Evolutionary conservation across 2,888 invertebrate species (phyloP).

Genomic region (Pristionchus mayeri): DNA sequence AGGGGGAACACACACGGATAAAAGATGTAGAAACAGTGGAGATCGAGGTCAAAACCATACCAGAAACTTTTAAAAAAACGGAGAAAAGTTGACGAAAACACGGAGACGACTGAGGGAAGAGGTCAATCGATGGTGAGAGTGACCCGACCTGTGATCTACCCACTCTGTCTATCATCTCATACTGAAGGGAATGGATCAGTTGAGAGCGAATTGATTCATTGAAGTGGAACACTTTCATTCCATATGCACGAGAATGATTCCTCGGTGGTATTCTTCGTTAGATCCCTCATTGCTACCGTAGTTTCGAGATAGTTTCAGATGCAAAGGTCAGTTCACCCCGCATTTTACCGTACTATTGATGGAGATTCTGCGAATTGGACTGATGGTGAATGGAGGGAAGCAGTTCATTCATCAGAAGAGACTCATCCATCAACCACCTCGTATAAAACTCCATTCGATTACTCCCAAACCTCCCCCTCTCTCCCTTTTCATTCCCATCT

Average conservation of each 20-base stretch:
- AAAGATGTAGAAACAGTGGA: background rate
- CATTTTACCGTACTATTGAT: slow-evolving; percentile 22
- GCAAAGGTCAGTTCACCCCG: slow-evolving; percentile 32
- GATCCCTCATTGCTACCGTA: background rate
- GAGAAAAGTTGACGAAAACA: background rate
- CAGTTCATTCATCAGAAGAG: background rate
- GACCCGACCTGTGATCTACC: background rate
- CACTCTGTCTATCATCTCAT: background rate
- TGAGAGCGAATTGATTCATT: too few species aligned
- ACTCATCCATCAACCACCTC: slow-evolving; percentile 28
- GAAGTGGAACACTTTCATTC: too few species aligned
- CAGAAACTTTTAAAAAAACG: background rate
- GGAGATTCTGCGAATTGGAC: slow-evolving; percentile 21
- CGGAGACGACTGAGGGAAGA: slow-evolving; percentile 13
- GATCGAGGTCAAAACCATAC: slow-evolving; percentile 13
- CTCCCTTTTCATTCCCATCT: slow-evolving; percentile 27
- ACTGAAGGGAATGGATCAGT: too few species aligned
- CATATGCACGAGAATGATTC: too few species aligned
- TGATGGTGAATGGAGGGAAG: background rate
- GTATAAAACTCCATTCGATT: slow-evolving; percentile 30
- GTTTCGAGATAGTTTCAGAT: background rate
- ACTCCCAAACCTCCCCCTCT: background rate
- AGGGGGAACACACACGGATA: background rate
- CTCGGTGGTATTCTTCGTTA: background rate
- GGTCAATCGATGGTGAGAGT: background rate